phyloP scores from a whole-genome alignment of 2,888 invertebrate genomes.

The Panopea generosa region DNA sequence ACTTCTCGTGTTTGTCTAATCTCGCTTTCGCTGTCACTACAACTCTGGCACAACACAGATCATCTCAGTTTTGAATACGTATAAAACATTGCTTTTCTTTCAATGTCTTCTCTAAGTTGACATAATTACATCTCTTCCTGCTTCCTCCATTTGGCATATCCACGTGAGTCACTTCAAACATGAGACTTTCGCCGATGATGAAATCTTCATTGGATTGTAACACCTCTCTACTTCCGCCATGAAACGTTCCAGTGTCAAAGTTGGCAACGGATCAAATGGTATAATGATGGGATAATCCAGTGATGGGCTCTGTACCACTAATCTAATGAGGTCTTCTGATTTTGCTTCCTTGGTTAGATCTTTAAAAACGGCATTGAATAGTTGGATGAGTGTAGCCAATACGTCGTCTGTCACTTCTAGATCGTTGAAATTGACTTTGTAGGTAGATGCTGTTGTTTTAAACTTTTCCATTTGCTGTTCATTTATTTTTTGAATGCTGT shows the following conservation, averaged over 20 bases:
- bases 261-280: constrained; percentile 7
- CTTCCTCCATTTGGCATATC: constrained; percentile 37
- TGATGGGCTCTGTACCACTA: constrained; percentile 4
- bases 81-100: constrained; percentile 44
- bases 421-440: constrained; percentile 8
- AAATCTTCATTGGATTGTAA: constrained; percentile 39
- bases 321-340: too few relatives aligned
- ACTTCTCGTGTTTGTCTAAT: constrained; percentile 42
- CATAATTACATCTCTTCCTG: constrained; percentile 28
- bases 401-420: neutral
- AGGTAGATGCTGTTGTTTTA: constrained; percentile 6
- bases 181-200: constrained; percentile 39
- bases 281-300: constrained; percentile 24
- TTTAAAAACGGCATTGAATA: neutral
- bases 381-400: neutral
- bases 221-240: constrained; percentile 34
- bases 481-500: neutral
- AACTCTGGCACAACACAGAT: constrained; percentile 52
- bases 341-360: constrained; percentile 2
- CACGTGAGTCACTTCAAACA: constrained; percentile 44
- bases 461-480: constrained; percentile 13
- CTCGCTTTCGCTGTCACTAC: constrained; percentile 50
- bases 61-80: constrained; percentile 45
- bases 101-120: constrained; percentile 38
- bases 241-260: constrained; percentile 21